These are phyloP conservation scores for Sarcophilus harrisii DNA, from an alignment of 2,797 vertebrate species.

Conservation along the genomic window DNA sequence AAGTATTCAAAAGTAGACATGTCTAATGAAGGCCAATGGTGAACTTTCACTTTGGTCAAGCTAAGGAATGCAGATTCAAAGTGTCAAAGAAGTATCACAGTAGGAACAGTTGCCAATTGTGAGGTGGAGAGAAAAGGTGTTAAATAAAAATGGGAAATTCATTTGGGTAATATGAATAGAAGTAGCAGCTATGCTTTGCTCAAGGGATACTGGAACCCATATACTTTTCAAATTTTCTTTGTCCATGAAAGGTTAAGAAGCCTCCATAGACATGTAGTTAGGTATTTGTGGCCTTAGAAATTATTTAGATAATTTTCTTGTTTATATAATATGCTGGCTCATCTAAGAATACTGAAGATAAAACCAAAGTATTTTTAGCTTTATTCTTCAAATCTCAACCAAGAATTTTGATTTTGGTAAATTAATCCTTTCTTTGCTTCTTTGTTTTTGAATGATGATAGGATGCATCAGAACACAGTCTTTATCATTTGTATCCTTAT, in stretches of 20 bases:
- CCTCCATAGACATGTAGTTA: background rate
- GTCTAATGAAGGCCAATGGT: background rate
- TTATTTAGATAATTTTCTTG: background rate
- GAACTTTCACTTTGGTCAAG: background rate
- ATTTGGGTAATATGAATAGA: background rate
- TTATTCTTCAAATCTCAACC: background rate
- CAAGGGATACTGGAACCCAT: background rate
- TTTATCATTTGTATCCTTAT: no score
- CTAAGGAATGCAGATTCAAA: background rate
- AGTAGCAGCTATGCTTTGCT: background rate
- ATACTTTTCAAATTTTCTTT: background rate
- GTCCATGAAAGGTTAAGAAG: background rate
- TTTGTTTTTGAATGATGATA: background rate
- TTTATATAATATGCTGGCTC: background rate
- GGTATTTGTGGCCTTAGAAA: background rate
- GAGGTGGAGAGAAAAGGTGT: background rate
- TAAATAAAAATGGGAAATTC: background rate
- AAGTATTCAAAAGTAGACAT: background rate
- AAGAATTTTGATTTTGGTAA: background rate
- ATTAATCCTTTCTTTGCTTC: background rate
- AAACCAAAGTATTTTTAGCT: background rate
- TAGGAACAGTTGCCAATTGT: background rate
- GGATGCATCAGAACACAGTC: no score
- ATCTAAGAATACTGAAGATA: background rate
- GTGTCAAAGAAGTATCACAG: background rate